These are phyloP conservation scores for Poecile atricapillus DNA, from an alignment of 2,113 vertebrate genomes.

Conservation along the genomic window DNA sequence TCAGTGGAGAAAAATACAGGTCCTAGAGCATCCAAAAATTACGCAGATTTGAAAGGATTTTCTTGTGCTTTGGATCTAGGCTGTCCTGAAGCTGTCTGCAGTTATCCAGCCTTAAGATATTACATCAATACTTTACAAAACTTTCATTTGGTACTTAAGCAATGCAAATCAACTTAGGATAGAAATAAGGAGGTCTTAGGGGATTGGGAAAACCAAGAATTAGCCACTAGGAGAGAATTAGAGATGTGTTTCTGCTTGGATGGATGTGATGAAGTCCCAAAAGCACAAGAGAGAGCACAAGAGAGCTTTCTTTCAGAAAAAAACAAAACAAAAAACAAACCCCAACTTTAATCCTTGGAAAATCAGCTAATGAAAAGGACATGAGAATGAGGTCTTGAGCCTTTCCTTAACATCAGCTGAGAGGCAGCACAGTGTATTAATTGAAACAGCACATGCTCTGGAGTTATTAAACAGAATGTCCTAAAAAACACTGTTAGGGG, in stretches of 20 bases:
- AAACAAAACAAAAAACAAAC: neutral
- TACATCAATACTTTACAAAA: constrained; percentile 30
- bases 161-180: constrained; percentile 39
- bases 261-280: neutral
- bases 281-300: neutral
- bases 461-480: neutral
- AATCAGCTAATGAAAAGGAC: constrained; percentile 26
- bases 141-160: constrained; percentile 19
- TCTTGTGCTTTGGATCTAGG: neutral
- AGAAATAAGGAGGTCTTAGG: constrained; percentile 33
- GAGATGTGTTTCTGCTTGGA: neutral
- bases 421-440: neutral
- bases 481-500: neutral
- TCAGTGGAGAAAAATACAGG: neutral
- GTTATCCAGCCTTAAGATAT: neutral
- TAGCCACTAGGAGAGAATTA: constrained; percentile 26
- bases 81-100: neutral
- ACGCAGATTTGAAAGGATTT: neutral
- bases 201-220: constrained; percentile 10
- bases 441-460: neutral
- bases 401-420: neutral
- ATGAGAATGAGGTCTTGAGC: neutral
- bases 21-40: neutral
- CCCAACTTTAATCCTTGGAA: neutral
- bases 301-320: neutral